phyloP scores from a whole-genome alignment of 2,888 invertebrate species.

The Caenorhabditis zanzibari region DNA sequence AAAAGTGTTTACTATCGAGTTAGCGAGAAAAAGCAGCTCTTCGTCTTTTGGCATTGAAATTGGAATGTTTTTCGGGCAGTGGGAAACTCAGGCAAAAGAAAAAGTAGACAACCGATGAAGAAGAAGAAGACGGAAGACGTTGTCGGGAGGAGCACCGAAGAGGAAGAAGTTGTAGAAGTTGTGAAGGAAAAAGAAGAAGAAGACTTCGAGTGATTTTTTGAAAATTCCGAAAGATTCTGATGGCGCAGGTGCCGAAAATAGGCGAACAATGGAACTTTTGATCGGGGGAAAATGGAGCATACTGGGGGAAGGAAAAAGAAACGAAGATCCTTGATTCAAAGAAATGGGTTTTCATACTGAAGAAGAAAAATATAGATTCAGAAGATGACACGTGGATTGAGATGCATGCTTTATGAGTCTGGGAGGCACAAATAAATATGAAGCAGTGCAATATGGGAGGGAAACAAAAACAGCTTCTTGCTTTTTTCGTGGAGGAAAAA shows the following conservation, averaged over 20 bases:
- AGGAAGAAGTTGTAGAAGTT: conserved; percentile 6
- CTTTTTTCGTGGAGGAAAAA: conserved; percentile 16
- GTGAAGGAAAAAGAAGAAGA: not conserved
- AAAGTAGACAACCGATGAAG: conserved; percentile 28
- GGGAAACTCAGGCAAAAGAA: conserved; percentile 22
- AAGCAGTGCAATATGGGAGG: conserved; percentile 15
- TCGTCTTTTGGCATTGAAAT: conserved; percentile 44
- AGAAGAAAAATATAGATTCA: not conserved
- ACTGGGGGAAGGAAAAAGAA: conserved; percentile 1
- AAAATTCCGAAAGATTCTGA: conserved; percentile 22
- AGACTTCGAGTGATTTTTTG: conserved; percentile 14
- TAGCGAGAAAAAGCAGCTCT: conserved; percentile 22
- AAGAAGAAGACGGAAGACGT: not conserved
- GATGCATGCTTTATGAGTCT: conserved; percentile 42
- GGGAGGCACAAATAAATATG: not conserved
- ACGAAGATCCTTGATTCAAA: not conserved
- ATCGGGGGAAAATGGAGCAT: not conserved
- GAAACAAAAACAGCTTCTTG: conserved; percentile 39
- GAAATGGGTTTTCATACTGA: not conserved
- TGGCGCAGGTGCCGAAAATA: conserved; percentile 49
- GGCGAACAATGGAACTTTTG: conserved; percentile 52
- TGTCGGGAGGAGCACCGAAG: conserved; percentile 5
- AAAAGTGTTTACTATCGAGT: conserved; percentile 54
- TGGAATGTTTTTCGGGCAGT: conserved; percentile 51
- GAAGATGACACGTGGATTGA: conserved; percentile 46